Base-by-base conservation (phyloP, 2,113 vertebrate genomes). In the Equus przewalskii region DNA sequence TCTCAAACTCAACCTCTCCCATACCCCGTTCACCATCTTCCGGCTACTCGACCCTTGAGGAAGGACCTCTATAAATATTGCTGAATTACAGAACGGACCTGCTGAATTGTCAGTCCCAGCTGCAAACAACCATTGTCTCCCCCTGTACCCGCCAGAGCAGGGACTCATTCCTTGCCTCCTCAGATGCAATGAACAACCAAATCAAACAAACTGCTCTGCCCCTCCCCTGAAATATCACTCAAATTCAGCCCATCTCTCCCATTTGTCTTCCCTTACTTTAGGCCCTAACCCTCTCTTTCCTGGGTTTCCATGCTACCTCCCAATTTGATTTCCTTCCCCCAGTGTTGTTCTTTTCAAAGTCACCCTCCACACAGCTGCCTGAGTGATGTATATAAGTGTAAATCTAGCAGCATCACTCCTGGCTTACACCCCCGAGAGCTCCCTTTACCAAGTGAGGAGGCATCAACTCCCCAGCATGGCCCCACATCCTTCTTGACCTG, bases 1-100 rank as follows among this genome's bases (percentile, higher is more conserved):
- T 19, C 26, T 85, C 26, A 30, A 51, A 67, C 41, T 65, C 30
- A 62, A 81, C 3, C 21, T 75, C 58, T 91, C 30, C 30, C 4
- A 41, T 70, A 69, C 10, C 33, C 56, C 14, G 58, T 69, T 95
- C 62, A 41, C 67, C 60, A 64, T 44, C 75, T 90, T 96, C 33
- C 33, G 79, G 58, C 56, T 21, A 49, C 16, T 26, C 2, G 4
- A 65, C 33, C 16, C 56, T 54, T 60, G 11, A 76, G 36, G 70
- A 87, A 92, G 70, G 36, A 70, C 26, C 6, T 54, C 12, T 8
- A 58, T 70, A 70, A 69, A 83, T 36, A n/a, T 26, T 28, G 16
- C 33, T 73, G 7, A 36, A 44, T 81, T 16, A 46, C 86, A 78
- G 72, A 60, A 76, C n/a, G 5, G 70, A 41, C n/a, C 33, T 30